Evolutionary conservation across 2,113 vertebrate genomes (phyloP).

Genomic region (Oenanthe oenanthe): DNA sequence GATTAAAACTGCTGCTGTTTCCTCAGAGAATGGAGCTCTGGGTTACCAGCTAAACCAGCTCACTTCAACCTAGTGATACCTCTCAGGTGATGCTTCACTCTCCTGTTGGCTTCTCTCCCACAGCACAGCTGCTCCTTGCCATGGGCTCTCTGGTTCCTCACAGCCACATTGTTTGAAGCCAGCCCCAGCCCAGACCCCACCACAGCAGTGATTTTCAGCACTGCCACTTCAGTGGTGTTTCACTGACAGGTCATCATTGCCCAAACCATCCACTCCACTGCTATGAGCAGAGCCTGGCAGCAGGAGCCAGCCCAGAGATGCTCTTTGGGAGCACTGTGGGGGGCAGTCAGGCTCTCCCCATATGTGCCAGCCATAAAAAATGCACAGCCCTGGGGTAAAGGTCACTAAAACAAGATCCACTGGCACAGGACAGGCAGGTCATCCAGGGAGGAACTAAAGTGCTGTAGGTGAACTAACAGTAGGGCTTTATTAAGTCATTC

Average conservation of each 20-base stretch:
- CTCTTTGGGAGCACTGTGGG: background rate
- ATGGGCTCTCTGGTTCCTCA: background rate
- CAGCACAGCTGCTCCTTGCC: background rate
- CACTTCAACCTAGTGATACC: background rate
- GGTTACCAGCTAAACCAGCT: background rate
- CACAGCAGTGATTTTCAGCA: background rate
- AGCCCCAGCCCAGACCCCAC: background rate
- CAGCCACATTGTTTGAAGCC: rapidly evolving
- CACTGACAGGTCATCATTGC: background rate
- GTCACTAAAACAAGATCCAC: constrained; percentile 1
- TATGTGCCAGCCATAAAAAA: background rate
- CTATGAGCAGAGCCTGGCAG: background rate
- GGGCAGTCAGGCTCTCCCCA: background rate
- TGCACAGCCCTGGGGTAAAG: background rate
- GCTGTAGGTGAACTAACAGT: constrained; percentile 50
- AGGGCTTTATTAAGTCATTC: constrained; percentile 67
- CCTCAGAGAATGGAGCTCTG: background rate
- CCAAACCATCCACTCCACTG: background rate
- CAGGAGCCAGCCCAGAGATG: background rate
- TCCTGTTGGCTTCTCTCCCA: background rate
- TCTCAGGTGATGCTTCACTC: background rate
- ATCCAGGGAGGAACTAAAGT: constrained; percentile 58
- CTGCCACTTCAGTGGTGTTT: background rate
- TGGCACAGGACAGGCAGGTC: constrained; percentile 46
- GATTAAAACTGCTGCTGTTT: background rate